phyloP scores from a whole-genome alignment of 2,797 vertebrate genomes.

The Onychomys arenicola region DNA sequence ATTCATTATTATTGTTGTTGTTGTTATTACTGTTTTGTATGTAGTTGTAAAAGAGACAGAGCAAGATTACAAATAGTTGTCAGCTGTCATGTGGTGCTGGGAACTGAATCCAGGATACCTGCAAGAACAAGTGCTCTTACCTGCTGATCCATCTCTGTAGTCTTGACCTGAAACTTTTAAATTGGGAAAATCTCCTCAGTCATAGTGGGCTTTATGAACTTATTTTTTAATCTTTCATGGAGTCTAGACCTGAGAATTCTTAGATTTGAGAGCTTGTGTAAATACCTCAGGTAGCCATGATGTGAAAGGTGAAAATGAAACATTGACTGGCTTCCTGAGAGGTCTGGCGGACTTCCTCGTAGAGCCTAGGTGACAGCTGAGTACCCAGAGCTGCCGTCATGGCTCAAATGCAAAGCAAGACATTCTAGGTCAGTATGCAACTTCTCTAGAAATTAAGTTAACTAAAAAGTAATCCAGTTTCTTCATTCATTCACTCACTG shows the following conservation, averaged over 20 bases:
- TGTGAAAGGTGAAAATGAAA: not conserved
- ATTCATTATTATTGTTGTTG: not conserved
- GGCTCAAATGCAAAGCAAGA: not conserved
- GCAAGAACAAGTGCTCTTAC: not conserved
- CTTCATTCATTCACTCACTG: slow-evolving; percentile 33
- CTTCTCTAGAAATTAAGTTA: slow-evolving; percentile 58
- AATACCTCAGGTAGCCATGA: slow-evolving; percentile 29
- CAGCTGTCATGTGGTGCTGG: not conserved
- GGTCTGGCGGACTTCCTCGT: not conserved
- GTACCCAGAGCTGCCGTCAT: not conserved
- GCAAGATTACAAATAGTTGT: not conserved
- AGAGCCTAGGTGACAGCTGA: not conserved
- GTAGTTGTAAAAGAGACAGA: not conserved
- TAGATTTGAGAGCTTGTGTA: slow-evolving; percentile 11
- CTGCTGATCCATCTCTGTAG: not conserved
- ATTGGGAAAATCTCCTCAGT: not conserved
- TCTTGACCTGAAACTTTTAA: slow-evolving; percentile 29
- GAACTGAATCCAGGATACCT: not conserved
- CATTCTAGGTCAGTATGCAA: slow-evolving; percentile 32
- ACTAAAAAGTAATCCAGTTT: slow-evolving; percentile 15
- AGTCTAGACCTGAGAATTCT: slow-evolving; percentile 52
- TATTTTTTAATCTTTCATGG: slow-evolving; percentile 43
- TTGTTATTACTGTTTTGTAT: not conserved
- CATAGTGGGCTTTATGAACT: slow-evolving; percentile 44
- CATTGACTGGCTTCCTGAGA: not conserved